Base-by-base conservation (phyloP, 2,797 vertebrate genomes). In the Melopsittacus undulatus region DNA sequence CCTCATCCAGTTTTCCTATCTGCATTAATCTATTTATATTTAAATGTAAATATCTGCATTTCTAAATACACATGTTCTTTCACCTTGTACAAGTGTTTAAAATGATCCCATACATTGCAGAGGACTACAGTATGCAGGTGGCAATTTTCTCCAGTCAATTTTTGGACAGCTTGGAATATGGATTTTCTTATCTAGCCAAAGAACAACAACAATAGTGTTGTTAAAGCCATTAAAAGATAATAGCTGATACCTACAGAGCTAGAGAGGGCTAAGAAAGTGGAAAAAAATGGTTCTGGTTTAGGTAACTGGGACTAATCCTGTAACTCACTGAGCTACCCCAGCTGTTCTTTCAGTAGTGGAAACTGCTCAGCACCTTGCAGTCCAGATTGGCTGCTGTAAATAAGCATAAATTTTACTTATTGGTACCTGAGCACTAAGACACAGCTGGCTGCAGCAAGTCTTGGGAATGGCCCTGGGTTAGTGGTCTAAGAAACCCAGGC, bases 71-170 rank as follows among this genome's bases (percentile, higher is more conserved):
- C n/a, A 30, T 12, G 59, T 82, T 92, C 70, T 88, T 66, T 76
- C 67, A n/a, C 73, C 46, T 38, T 76, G 54, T 49, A 38, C 36
- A 43, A 86, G 46, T 46, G 23, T 77, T 93, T 54, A 70, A 83
- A 96, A 76, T 42, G 87, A 23, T 91, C 56, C 73, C 59, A 61
- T 88, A 54, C 24, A 16, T 26, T 73, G 48, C 73, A 91, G 45
- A 94, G 70, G 66, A 85, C 76, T 70, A 61, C 26, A 74, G 66
- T 40, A 63, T 16, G 89, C 91, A 70, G 87, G 87, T 63, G 70
- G 49, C n/a, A 83, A 94, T 94, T 95, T 95, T 95, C 68, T 91
- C 79, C 67, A 66, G 75, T 76, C 57, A 75, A 89, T 89, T 91
- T 95, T 87, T 82, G 85, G 92, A 46, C 56, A 75, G 22, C 29